phyloP scores from a whole-genome alignment of 2,113 vertebrate genomes.

The Pungitius pungitius region DNA sequence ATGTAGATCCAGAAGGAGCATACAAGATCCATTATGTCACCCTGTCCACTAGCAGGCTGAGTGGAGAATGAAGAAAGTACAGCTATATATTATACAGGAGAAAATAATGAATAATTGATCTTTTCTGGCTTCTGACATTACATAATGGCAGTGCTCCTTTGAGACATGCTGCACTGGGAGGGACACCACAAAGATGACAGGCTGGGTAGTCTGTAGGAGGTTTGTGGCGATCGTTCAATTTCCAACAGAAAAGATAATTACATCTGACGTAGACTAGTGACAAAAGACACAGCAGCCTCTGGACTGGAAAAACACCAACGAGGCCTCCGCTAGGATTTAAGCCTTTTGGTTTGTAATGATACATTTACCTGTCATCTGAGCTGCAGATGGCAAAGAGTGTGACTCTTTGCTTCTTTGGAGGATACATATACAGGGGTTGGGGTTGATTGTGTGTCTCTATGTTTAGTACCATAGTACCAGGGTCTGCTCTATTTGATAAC shows the following conservation, averaged over 20 bases:
- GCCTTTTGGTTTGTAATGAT: neutral
- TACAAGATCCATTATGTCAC: conserved; percentile 24
- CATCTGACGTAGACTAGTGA: neutral
- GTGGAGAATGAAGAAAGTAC: conserved; percentile 22
- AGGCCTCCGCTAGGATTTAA: neutral
- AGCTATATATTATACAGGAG: conserved; percentile 69
- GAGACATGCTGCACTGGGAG: conserved; percentile 40
- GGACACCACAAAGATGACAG: conserved; percentile 13
- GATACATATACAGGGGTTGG: neutral
- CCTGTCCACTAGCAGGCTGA: conserved; percentile 6
- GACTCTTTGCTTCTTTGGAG: neutral
- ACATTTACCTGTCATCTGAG: neutral
- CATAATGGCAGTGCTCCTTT: conserved; percentile 52
- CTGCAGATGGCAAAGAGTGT: neutral
- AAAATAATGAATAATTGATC: conserved; percentile 69
- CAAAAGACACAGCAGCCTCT: neutral
- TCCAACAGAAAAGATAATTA: neutral
- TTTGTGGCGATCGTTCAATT: neutral
- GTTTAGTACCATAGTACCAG: neutral
- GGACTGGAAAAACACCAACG: neutral
- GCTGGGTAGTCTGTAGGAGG: conserved; percentile 12
- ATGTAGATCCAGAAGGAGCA: neutral
- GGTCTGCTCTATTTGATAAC: neutral
- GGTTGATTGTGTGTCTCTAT: neutral
- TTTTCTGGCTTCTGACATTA: conserved; percentile 55